Evolutionary conservation across 2,113 vertebrate species (phyloP).

Genomic region (Aphyosemion australe): DNA sequence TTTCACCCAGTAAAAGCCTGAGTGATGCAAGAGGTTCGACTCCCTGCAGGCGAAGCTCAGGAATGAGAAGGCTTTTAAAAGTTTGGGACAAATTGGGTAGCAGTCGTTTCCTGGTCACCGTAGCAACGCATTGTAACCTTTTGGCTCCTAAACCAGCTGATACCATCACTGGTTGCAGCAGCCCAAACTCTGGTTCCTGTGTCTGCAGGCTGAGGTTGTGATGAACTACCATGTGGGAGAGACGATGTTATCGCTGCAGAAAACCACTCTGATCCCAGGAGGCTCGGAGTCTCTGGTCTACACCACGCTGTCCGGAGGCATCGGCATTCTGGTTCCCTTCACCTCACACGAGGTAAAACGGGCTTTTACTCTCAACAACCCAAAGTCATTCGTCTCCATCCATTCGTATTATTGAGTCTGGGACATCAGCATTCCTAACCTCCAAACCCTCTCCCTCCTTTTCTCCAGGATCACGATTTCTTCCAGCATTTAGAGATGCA

Average conservation of each 20-base stretch:
- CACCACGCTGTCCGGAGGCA: slow-evolving; percentile 94
- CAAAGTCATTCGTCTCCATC: neutral
- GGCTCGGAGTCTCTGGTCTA: slow-evolving; percentile 97
- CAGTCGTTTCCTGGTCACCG: too few species aligned
- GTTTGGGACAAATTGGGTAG: too few species aligned
- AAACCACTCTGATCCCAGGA: slow-evolving; percentile 95
- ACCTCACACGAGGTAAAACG: slow-evolving; percentile 93
- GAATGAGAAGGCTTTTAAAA: too few species aligned
- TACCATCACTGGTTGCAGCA: neutral
- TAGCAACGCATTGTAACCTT: too few species aligned
- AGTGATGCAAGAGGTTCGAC: too few species aligned
- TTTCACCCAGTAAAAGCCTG: too few species aligned
- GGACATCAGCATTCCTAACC: too few species aligned
- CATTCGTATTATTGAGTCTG: too few species aligned
- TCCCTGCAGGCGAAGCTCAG: too few species aligned
- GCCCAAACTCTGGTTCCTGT: neutral
- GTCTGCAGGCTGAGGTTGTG: slow-evolving; percentile 90
- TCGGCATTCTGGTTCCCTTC: slow-evolving; percentile 96
- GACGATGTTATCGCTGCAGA: slow-evolving; percentile 94
- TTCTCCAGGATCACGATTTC: slow-evolving; percentile 93
- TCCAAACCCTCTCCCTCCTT: neutral
- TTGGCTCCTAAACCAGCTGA: too few species aligned
- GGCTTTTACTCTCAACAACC: too few species aligned
- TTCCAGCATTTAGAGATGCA: slow-evolving; percentile 99
- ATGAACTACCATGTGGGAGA: slow-evolving; percentile 97